These are phyloP conservation scores for Tinea pellionella DNA, from an alignment of 2,888 invertebrate species.

Conservation along the genomic window DNA sequence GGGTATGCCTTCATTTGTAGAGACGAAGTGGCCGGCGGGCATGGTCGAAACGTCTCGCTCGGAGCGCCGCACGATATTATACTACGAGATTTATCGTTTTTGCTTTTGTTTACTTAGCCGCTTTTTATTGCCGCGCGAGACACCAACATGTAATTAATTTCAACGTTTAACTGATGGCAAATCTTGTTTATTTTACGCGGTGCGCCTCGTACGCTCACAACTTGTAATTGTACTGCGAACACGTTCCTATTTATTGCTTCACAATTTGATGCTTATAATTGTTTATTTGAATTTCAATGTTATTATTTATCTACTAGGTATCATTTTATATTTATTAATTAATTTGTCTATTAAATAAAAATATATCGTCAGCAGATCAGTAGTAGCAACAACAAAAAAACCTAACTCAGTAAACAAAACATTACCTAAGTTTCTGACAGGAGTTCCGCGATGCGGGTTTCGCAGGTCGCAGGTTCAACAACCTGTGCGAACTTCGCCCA, in stretches of 20 bases:
- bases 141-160: constrained; percentile 30
- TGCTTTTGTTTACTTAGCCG: constrained; percentile 19
- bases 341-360: no score
- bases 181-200: constrained; percentile 18
- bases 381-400: background rate
- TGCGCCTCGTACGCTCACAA: constrained; percentile 1
- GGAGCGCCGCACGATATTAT: constrained; percentile 14
- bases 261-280: constrained; percentile 4
- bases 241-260: constrained; percentile 1
- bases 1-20: constrained; percentile 3
- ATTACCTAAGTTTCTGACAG: background rate
- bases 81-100: constrained; percentile 18
- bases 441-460: background rate
- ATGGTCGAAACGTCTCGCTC: constrained; percentile 12
- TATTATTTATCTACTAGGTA: background rate
- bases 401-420: background rate
- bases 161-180: constrained; percentile 20
- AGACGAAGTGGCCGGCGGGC: background rate
- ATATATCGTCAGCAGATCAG: no score
- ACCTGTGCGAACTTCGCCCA: constrained; percentile 28
- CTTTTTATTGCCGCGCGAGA: constrained; percentile 14
- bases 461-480: constrained; percentile 31
- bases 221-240: constrained; percentile 2
- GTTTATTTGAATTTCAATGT: background rate
- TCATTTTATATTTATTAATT: background rate